Conservation (phyloP, 1,140 invertebrate genomes). For the Zaprionus ghesquierei region DNA sequence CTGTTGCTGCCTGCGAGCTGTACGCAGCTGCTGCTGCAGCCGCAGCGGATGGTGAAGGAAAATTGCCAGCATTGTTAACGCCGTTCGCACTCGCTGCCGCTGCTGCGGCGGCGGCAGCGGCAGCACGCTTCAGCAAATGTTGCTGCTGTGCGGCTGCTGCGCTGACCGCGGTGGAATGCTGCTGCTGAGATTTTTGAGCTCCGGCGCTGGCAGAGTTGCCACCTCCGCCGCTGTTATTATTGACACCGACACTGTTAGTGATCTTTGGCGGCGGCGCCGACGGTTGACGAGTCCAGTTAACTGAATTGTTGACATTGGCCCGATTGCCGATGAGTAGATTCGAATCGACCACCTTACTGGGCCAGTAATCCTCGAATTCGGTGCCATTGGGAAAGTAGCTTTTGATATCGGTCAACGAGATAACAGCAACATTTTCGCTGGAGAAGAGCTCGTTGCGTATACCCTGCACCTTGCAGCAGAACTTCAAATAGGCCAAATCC, state of each 20-base stretch:
- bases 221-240: not conserved
- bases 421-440: slow-evolving; percentile 93
- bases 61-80: slow-evolving; percentile 44
- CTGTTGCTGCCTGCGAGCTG: slow-evolving; percentile 55
- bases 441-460: slow-evolving; percentile 95
- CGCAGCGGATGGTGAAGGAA: slow-evolving; percentile 51
- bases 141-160: slow-evolving; percentile 57
- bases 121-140: slow-evolving; percentile 62
- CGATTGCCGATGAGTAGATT: slow-evolving; percentile 87
- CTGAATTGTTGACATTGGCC: slow-evolving; percentile 84
- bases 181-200: slow-evolving; percentile 76
- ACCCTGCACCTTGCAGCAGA: slow-evolving; percentile 96
- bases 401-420: slow-evolving; percentile 94
- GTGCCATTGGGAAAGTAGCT: slow-evolving; percentile 94
- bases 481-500: slow-evolving; percentile 96
- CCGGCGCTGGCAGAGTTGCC: slow-evolving; percentile 29
- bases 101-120: slow-evolving; percentile 47
- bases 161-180: slow-evolving; percentile 34
- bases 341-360: slow-evolving; percentile 91
- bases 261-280: slow-evolving; percentile 82
- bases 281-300: slow-evolving; percentile 86
- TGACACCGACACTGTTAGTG: not conserved
- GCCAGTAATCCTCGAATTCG: slow-evolving; percentile 95
- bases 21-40: slow-evolving; percentile 66
- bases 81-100: slow-evolving; percentile 54